phyloP scores from a whole-genome alignment of 2,797 vertebrate genomes.

The Eleutherodactylus coqui region DNA sequence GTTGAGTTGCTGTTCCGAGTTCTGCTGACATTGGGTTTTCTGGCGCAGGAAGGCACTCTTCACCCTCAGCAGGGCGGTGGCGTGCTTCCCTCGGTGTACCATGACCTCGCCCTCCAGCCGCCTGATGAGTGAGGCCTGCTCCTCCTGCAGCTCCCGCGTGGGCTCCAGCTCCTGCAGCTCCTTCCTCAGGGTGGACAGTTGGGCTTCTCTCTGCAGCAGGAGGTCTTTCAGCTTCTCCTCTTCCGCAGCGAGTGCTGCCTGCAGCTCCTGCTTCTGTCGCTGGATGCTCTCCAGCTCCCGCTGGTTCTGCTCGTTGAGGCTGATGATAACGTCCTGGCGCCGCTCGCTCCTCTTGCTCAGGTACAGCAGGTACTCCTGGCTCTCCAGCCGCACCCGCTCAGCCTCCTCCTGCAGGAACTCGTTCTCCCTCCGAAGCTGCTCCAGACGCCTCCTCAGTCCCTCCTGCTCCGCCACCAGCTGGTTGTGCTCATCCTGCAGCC shows the following conservation, averaged over 20 bases:
- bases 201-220: conserved; percentile 67
- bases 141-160: conserved; percentile 67
- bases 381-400: conserved; percentile 59
- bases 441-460: conserved; percentile 36
- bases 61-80: conserved; percentile 50
- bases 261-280: conserved; percentile 59
- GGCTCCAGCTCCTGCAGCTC: conserved; percentile 67
- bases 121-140: conserved; percentile 63
- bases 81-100: conserved; percentile 55
- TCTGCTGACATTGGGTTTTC: conserved; percentile 64
- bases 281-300: conserved; percentile 63
- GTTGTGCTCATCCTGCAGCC: conserved; percentile 41
- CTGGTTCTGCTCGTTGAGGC: conserved; percentile 67
- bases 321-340: conserved; percentile 60
- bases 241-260: conserved; percentile 50
- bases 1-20: conserved; percentile 55
- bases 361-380: conserved; percentile 67
- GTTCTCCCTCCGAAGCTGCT: conserved; percentile 55
- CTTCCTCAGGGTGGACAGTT: conserved; percentile 65
- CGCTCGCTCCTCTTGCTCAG: conserved; percentile 68
- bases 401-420: conserved; percentile 63
- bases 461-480: conserved; percentile 54
- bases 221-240: conserved; percentile 63
- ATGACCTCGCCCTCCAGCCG: conserved; percentile 67
- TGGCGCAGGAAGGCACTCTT: conserved; percentile 63